Conservation (phyloP, 2,888 invertebrate genomes). For the Chelonus formosanus region DNA sequence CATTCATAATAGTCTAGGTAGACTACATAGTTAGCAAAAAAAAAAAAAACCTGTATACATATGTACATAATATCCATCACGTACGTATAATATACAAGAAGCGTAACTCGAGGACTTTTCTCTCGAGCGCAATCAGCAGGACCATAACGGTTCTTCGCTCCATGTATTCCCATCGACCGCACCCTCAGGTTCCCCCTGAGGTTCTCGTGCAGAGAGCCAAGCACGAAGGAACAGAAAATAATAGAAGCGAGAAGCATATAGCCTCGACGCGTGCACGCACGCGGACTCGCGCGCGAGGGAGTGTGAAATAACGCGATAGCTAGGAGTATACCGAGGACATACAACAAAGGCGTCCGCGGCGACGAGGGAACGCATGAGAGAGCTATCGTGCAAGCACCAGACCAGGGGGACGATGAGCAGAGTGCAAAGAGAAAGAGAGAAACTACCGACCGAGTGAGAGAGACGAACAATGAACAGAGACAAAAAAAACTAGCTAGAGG, state of each 20-base stretch:
- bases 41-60: too few relatives aligned
- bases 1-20: too few relatives aligned
- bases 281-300: constrained; percentile 46
- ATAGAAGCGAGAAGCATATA: constrained; percentile 18
- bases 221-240: constrained; percentile 5
- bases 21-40: too few relatives aligned
- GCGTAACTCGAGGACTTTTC: constrained; percentile 20
- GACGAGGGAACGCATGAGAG: constrained; percentile 47
- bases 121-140: constrained; percentile 19
- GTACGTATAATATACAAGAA: constrained; percentile 1
- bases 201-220: neutral
- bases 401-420: constrained; percentile 6
- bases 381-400: constrained; percentile 30
- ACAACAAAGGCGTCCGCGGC: constrained; percentile 58
- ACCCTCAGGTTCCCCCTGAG: constrained; percentile 20
- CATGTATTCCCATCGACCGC: constrained; percentile 31
- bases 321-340: constrained; percentile 45
- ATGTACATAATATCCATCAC: neutral
- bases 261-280: constrained; percentile 33
- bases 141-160: constrained; percentile 28
- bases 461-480: constrained; percentile 22
- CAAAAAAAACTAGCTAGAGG: constrained; percentile 31
- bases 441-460: neutral
- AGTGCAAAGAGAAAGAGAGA: neutral
- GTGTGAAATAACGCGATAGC: constrained; percentile 63